phyloP scores from a whole-genome alignment of 2,113 vertebrate genomes.

The Cathartes aura region DNA sequence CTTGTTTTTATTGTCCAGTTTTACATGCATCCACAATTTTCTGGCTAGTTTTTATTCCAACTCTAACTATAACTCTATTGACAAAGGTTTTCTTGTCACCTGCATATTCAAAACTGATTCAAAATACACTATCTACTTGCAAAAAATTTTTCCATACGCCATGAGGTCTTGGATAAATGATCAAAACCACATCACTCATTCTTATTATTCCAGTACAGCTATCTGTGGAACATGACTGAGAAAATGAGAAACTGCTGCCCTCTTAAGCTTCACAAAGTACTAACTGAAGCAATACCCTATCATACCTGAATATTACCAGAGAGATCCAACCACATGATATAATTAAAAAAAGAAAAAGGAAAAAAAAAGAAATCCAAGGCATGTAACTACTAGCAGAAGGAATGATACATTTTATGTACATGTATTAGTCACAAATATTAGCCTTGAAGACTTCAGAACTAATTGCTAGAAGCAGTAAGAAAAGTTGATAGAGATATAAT shows the following conservation, averaged over 20 bases:
- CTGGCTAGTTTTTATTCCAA: not conserved
- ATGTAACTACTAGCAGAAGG: not conserved
- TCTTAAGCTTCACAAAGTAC: not conserved
- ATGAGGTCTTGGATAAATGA: not conserved
- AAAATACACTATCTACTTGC: not conserved
- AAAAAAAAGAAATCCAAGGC: not conserved
- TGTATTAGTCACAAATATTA: not conserved
- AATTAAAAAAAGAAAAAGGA: not conserved
- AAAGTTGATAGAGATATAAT: not conserved
- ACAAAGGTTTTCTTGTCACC: not conserved
- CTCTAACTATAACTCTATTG: not conserved
- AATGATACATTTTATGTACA: not conserved
- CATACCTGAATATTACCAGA: not conserved
- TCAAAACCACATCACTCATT: not conserved
- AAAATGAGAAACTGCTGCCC: conserved; percentile 14
- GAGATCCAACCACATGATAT: not conserved
- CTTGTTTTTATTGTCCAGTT: not conserved
- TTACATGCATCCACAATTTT: not conserved
- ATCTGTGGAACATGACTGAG: not conserved
- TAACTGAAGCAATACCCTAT: not conserved
- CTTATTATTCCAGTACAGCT: not conserved
- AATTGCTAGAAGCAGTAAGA: not conserved
- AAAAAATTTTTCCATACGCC: not conserved
- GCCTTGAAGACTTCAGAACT: not conserved
- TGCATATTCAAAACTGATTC: not conserved